Evolutionary conservation across 2,888 invertebrate genomes (phyloP).

Genomic region (Erpobdella octoculata): DNA sequence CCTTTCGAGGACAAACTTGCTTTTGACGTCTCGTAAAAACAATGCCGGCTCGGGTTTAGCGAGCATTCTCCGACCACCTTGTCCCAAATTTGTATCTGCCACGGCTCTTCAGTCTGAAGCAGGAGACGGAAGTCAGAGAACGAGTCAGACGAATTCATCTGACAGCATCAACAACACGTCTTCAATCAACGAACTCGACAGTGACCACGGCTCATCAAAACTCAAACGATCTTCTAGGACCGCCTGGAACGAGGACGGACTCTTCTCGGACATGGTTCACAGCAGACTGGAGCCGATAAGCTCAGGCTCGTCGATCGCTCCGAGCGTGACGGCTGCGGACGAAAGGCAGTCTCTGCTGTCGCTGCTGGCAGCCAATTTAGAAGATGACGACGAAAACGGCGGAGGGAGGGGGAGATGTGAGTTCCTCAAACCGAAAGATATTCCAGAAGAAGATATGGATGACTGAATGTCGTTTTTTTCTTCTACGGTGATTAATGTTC

Average conservation of each 20-base stretch:
- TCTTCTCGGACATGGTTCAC: neutral
- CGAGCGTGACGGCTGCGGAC: neutral
- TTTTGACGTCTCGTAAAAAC: neutral
- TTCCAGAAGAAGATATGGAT: conserved; percentile 2
- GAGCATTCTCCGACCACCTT: neutral
- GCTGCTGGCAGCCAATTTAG: neutral
- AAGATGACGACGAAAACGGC: neutral
- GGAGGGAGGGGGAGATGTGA: neutral
- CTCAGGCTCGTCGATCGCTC: conserved; percentile 9
- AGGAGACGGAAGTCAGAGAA: neutral
- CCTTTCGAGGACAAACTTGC: conserved; percentile 11
- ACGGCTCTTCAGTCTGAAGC: neutral
- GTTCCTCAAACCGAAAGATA: conserved; percentile 11
- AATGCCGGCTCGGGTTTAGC: neutral
- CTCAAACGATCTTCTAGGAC: neutral
- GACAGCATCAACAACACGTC: neutral
- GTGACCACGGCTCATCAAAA: neutral
- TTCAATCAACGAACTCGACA: neutral
- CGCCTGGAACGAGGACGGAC: neutral
- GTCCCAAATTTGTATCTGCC: conserved; percentile 9
- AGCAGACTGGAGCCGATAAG: conserved; percentile 5
- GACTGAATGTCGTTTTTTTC: neutral
- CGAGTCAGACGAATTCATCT: neutral
- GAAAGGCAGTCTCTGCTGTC: conserved; percentile 16
- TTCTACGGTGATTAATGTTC: neutral